Base-by-base conservation (phyloP, 1,140 invertebrate species). In the Belonocnema kinseyi region DNA sequence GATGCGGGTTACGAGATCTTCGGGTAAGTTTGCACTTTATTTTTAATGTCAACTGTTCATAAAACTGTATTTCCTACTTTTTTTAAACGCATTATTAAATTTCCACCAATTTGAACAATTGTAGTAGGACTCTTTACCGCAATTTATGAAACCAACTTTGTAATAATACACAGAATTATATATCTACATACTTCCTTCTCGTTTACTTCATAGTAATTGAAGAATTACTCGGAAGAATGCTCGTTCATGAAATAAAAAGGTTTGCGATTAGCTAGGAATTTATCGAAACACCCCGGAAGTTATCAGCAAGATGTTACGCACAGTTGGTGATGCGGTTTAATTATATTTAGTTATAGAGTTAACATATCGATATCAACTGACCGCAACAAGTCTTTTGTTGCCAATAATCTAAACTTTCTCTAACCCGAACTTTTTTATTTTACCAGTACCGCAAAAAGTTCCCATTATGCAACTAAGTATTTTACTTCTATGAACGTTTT, bases 1-100 rank as follows among this genome's bases (percentile, higher is more conserved):
- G 97, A 97, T 88, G 93, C 95, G 50, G 97, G 97, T 58, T 98
- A 97, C 90, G 93, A 94, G 86, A 86, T 94, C 13, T 94, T 94
- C 82, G 94, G 94, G 93, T 93, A 90, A 92, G 90, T 33, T 33
- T 33, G 5, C 5, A 33, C 5, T 33, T 33, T 33, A 33, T 33
- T 33, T 33, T 0, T 33, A 5, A 33, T 33, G 26, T 33, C 3
- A 33, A 33, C 40, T 11, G 8, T 46, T 46, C 1, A 10, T 46
- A 46, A 11, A 46, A 46, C 7, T 46, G 40, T 46, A 46, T 46
- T 46, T 46, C 40, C 10, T 46, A 10, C 10, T 46, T 46, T 46
- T 11, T 46, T 11, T 46, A 10, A 46, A 10, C 10, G 10, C 10
- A 46, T 46, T 1, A 46, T 46, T 46, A 10, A 10, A 46, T 46